phyloP scores from a whole-genome alignment of 2,113 vertebrate species.

The Nerophis ophidion region DNA sequence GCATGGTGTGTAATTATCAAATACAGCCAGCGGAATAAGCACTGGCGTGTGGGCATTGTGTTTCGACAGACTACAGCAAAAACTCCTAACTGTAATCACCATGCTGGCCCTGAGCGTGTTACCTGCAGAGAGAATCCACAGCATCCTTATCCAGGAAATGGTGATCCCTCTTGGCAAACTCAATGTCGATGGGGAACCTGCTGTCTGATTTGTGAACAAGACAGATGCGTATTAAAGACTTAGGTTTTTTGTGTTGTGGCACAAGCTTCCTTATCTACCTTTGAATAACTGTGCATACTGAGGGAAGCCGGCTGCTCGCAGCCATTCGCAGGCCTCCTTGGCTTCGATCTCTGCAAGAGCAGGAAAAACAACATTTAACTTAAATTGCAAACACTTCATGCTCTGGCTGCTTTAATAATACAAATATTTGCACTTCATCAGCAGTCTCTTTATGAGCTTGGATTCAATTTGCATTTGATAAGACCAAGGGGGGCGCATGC shows the following conservation, averaged over 20 bases:
- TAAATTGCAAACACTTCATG: slow-evolving; percentile 37
- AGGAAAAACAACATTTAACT: slow-evolving; percentile 31
- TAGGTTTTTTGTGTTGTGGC: background rate
- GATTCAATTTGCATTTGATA: slow-evolving; percentile 34
- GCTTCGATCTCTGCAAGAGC: slow-evolving; percentile 82
- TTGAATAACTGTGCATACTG: slow-evolving; percentile 87
- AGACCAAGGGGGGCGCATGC: slow-evolving; percentile 13
- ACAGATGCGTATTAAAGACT: too few relatives aligned
- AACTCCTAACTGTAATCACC: background rate
- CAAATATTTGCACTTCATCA: slow-evolving; percentile 56
- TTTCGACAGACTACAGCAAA: background rate
- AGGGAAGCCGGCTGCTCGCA: slow-evolving; percentile 83
- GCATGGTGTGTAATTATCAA: background rate
- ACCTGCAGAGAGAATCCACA: slow-evolving; percentile 57
- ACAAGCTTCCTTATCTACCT: slow-evolving; percentile 70
- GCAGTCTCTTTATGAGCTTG: slow-evolving; percentile 42
- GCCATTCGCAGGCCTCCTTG: slow-evolving; percentile 87
- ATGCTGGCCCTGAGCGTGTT: background rate
- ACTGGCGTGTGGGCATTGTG: background rate
- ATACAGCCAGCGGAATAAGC: background rate
- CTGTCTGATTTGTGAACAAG: slow-evolving; percentile 31
- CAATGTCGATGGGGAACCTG: slow-evolving; percentile 43
- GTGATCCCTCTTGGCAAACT: slow-evolving; percentile 47
- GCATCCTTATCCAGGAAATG: slow-evolving; percentile 56
- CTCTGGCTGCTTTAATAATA: slow-evolving; percentile 31